These are phyloP conservation scores for Lasioglossum malachurum DNA, from an alignment of 2,888 invertebrate genomes.

Conservation along the genomic window DNA sequence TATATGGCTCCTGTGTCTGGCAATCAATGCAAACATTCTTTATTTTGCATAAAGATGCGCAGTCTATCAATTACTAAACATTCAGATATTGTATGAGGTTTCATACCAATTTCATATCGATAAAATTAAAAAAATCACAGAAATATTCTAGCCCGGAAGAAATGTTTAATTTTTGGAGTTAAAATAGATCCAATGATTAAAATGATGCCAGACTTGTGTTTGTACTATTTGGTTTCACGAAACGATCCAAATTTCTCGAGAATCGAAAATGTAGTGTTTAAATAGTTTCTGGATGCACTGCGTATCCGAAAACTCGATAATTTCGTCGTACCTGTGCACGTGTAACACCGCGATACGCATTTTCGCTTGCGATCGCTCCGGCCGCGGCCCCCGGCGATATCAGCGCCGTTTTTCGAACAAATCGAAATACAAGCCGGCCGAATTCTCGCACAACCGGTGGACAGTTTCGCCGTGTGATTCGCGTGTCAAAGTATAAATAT, in stretches of 20 bases:
- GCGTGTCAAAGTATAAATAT: slow-evolving; percentile 41
- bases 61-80: no score
- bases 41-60: no score
- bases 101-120: no score
- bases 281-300: neutral
- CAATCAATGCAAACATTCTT: no score
- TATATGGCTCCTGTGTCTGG: no score
- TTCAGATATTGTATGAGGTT: no score
- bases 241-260: neutral
- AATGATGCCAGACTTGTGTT: no score
- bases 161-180: no score
- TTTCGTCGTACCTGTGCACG: neutral
- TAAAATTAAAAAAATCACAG: no score
- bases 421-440: slow-evolving; percentile 36
- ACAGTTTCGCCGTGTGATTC: slow-evolving; percentile 31
- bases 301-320: neutral
- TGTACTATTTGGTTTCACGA: no score
- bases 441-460: slow-evolving; percentile 28
- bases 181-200: no score
- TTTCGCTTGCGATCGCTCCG: neutral
- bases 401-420: slow-evolving; percentile 42
- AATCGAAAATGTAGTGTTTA: neutral
- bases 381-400: neutral
- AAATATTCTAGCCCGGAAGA: no score
- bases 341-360: neutral